A percentile compares a stretch with the other conserved stretches of the same genome.
phyloP scores from a whole-genome alignment of 2,888 invertebrate species.

The Crocallis elinguaria region DNA sequence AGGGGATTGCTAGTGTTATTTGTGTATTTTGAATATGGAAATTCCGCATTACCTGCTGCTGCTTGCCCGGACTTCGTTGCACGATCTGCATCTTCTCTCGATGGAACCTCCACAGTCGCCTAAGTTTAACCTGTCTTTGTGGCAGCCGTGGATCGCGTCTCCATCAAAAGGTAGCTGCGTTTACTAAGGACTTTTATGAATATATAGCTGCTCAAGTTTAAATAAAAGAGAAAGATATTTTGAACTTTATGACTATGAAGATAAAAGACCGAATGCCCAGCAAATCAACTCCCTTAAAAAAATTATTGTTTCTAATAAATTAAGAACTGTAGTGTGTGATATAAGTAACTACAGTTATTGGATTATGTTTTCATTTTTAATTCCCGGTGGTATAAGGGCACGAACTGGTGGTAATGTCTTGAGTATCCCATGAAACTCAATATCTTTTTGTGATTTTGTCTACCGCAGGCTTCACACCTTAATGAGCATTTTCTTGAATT shows the following conservation, averaged over 20 bases:
- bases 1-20: conserved; percentile 46
- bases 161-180: conserved; percentile 67
- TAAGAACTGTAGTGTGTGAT: too few relatives aligned
- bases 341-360: too few relatives aligned
- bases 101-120: conserved; percentile 83
- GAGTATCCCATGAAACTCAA: not conserved
- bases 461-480: conserved; percentile 8
- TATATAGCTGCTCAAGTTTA: not conserved
- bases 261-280: too few relatives aligned
- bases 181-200: not conserved
- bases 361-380: not conserved
- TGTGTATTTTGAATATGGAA: conserved; percentile 77
- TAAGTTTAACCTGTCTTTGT: conserved; percentile 78
- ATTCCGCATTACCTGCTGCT: conserved; percentile 74
- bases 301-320: too few relatives aligned
- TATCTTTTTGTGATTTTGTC: conserved; percentile 12
- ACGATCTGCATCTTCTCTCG: conserved; percentile 60
- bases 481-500: conserved; percentile 8
- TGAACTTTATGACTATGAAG: too few relatives aligned
- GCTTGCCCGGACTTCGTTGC: conserved; percentile 71
- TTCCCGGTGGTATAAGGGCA: not conserved
- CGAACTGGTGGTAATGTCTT: not conserved
- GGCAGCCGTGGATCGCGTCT: conserved; percentile 80
- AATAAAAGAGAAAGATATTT: too few relatives aligned
- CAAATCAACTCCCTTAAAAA: too few relatives aligned